Conservation (phyloP, 2,797 vertebrate species). For the Gobionotothen gibberifrons region DNA sequence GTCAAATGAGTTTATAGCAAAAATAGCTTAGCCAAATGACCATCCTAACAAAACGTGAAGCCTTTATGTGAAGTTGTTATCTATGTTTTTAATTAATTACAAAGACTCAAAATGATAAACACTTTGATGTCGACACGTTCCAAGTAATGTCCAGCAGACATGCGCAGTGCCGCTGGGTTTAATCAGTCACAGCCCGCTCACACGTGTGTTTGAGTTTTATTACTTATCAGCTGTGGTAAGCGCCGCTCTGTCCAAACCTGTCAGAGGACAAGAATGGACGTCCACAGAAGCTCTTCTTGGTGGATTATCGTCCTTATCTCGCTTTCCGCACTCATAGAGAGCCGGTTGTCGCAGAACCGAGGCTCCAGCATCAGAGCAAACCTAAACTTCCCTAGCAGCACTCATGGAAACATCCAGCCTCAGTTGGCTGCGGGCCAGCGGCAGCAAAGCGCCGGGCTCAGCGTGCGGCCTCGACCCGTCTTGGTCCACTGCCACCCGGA, state of each 20-base stretch:
- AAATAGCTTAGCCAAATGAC: not conserved
- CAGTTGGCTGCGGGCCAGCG: not conserved
- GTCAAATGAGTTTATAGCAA: not conserved
- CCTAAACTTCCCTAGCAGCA: not conserved
- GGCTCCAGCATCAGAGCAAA: not conserved
- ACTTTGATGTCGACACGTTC: not conserved
- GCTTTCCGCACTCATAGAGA: constrained; percentile 14
- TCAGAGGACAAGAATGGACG: constrained; percentile 52
- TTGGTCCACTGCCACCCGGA: constrained; percentile 69
- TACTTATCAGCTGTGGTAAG: constrained; percentile 30
- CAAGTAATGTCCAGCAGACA: not conserved
- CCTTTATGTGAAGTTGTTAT: not conserved
- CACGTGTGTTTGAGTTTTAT: constrained; percentile 49
- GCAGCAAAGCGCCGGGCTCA: constrained; percentile 6
- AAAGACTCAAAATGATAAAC: not conserved
- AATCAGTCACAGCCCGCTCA: not conserved
- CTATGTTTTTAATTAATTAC: not conserved
- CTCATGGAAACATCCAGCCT: not conserved
- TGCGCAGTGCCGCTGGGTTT: not conserved
- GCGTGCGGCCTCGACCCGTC: constrained; percentile 15
- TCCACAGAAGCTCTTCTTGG: not conserved
- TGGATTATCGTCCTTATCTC: constrained; percentile 34
- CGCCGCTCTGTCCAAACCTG: not conserved
- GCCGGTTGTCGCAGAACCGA: not conserved
- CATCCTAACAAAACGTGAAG: not conserved